A percentile compares a stretch with the other conserved stretches of the same genome.
These are phyloP conservation scores for Sycobia sp. DNA, from an alignment of 1,140 invertebrate genomes.

Conservation along the genomic window DNA sequence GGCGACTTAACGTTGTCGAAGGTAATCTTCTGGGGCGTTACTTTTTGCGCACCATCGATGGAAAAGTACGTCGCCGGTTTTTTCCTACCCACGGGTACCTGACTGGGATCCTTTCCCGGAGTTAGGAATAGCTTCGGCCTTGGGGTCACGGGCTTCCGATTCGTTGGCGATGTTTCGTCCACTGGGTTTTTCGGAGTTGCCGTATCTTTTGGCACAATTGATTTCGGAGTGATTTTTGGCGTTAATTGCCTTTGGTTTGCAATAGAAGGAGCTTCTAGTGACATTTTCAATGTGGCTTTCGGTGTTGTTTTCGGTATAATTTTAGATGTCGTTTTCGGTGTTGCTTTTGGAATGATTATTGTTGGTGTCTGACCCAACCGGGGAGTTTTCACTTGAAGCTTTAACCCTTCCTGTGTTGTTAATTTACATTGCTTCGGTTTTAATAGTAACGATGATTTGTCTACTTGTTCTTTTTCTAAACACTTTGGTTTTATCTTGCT, in stretches of 20 bases:
- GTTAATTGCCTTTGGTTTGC: neutral
- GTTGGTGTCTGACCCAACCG: neutral
- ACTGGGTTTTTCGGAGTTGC: neutral
- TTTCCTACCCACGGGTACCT: neutral
- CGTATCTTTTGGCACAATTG: neutral
- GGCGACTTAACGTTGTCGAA: conserved; percentile 39
- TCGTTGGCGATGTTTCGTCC: neutral
- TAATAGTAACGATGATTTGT: neutral
- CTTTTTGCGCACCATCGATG: neutral
- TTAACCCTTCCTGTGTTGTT: too few relatives aligned
- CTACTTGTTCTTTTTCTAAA: too few relatives aligned
- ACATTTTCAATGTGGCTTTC: too few relatives aligned
- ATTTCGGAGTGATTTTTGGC: neutral
- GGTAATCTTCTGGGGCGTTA: conserved; percentile 2
- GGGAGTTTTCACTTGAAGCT: too few relatives aligned
- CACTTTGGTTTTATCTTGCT: neutral
- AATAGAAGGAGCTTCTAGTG: too few relatives aligned
- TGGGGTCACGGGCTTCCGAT: too few relatives aligned
- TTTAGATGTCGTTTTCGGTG: conserved; percentile 1
- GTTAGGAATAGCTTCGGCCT: conserved; percentile 33
- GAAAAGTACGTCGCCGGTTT: conserved; percentile 38
- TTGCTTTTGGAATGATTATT: neutral
- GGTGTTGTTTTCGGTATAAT: neutral
- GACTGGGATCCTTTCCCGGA: conserved; percentile 34
- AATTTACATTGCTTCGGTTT: neutral